These are phyloP conservation scores for Cyclura pinguis DNA, from an alignment of 2,797 vertebrate species.

Conservation along the genomic window DNA sequence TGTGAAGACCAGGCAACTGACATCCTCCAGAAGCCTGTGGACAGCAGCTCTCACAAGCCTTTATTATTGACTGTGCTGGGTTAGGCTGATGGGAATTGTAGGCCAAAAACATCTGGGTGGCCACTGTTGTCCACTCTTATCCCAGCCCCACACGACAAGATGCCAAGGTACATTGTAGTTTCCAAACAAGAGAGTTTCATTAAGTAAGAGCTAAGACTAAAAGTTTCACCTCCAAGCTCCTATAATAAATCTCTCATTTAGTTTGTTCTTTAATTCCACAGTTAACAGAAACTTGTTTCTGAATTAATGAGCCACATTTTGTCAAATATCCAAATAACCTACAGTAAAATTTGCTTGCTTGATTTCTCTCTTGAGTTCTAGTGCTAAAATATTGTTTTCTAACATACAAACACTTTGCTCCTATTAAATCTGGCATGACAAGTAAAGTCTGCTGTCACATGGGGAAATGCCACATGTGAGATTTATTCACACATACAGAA, in stretches of 20 bases:
- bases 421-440: background rate
- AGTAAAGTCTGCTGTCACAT: background rate
- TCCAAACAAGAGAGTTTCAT: background rate
- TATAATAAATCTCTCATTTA: background rate
- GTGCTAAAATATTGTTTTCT: background rate
- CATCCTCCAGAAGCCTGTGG: background rate
- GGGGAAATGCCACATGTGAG: background rate
- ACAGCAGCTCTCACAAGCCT: background rate
- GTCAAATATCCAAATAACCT: slow-evolving; percentile 49
- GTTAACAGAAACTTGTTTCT: background rate
- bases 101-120: no score
- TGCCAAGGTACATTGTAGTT: background rate
- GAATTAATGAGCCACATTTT: slow-evolving; percentile 26
- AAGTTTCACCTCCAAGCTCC: slow-evolving; percentile 17
- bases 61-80: background rate
- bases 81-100: background rate
- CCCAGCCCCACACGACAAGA: background rate
- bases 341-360: background rate
- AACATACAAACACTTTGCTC: background rate
- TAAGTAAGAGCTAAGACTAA: background rate
- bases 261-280: background rate
- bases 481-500: background rate
- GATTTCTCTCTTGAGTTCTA: background rate
- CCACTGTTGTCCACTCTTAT: no score
- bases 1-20: no score